Conservation (phyloP, 2,113 vertebrate genomes). For the Rhea pennata region DNA sequence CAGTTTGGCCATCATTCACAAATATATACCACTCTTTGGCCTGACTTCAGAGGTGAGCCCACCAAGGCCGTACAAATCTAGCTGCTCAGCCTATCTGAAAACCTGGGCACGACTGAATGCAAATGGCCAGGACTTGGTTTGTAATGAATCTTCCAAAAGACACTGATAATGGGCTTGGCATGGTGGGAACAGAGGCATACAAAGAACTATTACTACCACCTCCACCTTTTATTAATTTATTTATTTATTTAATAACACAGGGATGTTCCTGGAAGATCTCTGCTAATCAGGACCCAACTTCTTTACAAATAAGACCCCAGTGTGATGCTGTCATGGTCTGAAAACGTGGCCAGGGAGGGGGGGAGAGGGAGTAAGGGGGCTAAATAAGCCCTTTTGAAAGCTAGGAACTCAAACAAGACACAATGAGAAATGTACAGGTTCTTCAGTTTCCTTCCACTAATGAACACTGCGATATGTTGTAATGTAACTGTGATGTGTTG, state of each 20-base stretch:
- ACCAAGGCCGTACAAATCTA: constrained; percentile 28
- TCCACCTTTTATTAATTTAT: not conserved
- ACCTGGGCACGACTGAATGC: constrained; percentile 52
- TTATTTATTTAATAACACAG: not conserved
- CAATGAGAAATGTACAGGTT: constrained; percentile 34
- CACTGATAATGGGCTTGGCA: not conserved
- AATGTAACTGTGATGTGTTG: not conserved
- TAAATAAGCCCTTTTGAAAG: constrained; percentile 36
- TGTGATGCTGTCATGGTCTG: not conserved
- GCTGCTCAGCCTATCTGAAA: constrained; percentile 41
- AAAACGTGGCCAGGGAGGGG: not conserved
- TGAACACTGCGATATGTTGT: not conserved
- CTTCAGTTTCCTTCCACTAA: constrained; percentile 12
- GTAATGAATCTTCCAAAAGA: not conserved
- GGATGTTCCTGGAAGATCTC: not conserved
- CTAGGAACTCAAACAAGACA: not conserved
- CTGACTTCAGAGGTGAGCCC: constrained; percentile 42
- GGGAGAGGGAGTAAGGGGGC: not conserved
- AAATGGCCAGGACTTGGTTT: constrained; percentile 46
- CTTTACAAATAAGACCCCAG: not conserved
- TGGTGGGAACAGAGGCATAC: not conserved
- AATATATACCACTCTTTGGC: not conserved
- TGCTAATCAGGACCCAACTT: not conserved
- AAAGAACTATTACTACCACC: constrained; percentile 8
- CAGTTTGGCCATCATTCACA: not conserved